phyloP scores from a whole-genome alignment of 2,888 invertebrate species.

The Podotricha telesiphe region DNA sequence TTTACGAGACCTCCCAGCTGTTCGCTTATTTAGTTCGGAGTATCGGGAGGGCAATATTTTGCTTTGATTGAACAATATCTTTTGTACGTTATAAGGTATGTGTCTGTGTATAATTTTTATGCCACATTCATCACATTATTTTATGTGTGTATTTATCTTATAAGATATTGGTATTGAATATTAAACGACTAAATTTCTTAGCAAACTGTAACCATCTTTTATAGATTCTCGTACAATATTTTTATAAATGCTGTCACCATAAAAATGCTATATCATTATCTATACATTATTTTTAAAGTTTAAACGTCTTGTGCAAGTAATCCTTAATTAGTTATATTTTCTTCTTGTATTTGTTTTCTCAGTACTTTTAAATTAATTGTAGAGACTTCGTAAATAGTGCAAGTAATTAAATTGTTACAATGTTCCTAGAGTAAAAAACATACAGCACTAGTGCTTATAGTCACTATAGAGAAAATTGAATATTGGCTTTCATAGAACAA shows the following conservation, averaged over 20 bases:
- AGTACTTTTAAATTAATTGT: constrained; percentile 10
- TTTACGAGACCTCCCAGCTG: constrained; percentile 43
- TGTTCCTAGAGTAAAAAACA: not conserved
- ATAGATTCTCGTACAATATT: not conserved
- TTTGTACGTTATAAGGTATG: constrained; percentile 21
- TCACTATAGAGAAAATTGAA: not conserved
- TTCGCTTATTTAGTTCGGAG: constrained; percentile 35
- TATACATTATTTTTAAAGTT: not conserved
- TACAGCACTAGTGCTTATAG: too few species aligned
- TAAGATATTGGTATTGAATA: not conserved
- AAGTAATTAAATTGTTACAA: constrained; percentile 12
- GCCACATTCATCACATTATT: not conserved
- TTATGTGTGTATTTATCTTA: not conserved
- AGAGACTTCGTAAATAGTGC: constrained; percentile 8
- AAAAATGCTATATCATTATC: not conserved
- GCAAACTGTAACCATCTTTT: not conserved
- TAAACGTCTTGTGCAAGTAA: not conserved
- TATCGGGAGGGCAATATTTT: constrained; percentile 34
- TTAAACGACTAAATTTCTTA: not conserved
- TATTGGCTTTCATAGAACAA: not conserved
- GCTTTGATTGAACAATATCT: constrained; percentile 24
- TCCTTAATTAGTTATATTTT: not conserved
- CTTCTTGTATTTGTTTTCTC: not conserved
- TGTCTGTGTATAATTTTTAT: constrained; percentile 15
- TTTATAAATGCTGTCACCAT: not conserved